phyloP scores from a whole-genome alignment of 2,797 vertebrate species.

The Melanotaenia parkinsoni region DNA sequence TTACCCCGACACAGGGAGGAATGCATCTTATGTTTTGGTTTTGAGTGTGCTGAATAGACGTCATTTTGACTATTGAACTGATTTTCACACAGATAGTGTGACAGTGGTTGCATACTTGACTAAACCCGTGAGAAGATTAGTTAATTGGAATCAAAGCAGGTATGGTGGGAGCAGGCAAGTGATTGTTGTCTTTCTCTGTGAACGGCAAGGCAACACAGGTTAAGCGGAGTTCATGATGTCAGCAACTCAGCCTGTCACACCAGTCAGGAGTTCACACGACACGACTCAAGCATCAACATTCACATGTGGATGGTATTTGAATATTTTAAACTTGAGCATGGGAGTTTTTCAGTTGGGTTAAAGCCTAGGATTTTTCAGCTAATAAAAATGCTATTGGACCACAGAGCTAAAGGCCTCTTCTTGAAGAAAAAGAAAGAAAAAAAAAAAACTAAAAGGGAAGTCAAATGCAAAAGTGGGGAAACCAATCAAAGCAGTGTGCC shows the following conservation, averaged over 20 bases:
- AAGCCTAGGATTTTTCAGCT: slow-evolving; percentile 25
- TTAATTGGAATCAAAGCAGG: slow-evolving; percentile 77
- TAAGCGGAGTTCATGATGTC: slow-evolving; percentile 75
- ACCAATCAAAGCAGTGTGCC: slow-evolving; percentile 72
- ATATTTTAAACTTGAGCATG: slow-evolving; percentile 23
- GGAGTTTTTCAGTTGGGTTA: slow-evolving; percentile 7
- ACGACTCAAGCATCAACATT: slow-evolving; percentile 7
- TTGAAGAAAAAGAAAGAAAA: slow-evolving; percentile 34
- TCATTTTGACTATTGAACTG: slow-evolving; percentile 72
- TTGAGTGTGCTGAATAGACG: slow-evolving; percentile 59
- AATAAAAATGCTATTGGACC: slow-evolving; percentile 34
- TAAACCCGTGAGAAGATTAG: slow-evolving; percentile 58
- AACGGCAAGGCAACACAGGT: slow-evolving; percentile 59
- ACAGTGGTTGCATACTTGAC: slow-evolving; percentile 77
- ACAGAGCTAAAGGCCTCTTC: slow-evolving; percentile 40
- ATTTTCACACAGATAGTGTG: slow-evolving; percentile 79
- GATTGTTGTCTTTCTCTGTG: slow-evolving; percentile 43
- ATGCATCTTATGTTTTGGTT: slow-evolving; percentile 68
- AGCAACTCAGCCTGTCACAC: slow-evolving; percentile 37
- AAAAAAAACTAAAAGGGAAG: slow-evolving; percentile 56
- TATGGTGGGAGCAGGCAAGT: slow-evolving; percentile 31
- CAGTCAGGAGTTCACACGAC: slow-evolving; percentile 48
- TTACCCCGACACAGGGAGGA: slow-evolving; percentile 34
- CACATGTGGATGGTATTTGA: slow-evolving; percentile 35
- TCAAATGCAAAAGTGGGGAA: slow-evolving; percentile 55